phyloP scores from a whole-genome alignment of 2,113 vertebrate species.

The Salvelinus alpinus region DNA sequence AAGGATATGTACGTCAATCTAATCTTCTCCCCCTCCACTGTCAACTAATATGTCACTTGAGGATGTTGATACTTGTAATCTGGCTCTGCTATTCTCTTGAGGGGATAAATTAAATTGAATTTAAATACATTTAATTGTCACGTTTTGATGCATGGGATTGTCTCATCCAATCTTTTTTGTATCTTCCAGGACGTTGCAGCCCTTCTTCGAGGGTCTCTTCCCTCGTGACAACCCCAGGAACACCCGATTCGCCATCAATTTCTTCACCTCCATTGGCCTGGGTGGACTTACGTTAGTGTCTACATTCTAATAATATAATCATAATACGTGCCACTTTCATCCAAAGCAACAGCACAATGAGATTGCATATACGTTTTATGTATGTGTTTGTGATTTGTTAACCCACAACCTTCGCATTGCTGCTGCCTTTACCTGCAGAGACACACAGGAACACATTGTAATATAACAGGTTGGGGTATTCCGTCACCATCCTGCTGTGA shows the following conservation, averaged over 20 bases:
- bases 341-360: too few relatives aligned
- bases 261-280: slow-evolving; percentile 98
- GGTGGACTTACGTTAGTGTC: slow-evolving; percentile 93
- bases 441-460: slow-evolving; percentile 79
- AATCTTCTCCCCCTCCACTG: not conserved
- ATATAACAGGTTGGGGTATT: not conserved
- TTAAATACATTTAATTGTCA: not conserved
- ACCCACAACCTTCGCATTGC: not conserved
- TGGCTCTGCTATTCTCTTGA: too few relatives aligned
- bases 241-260: slow-evolving; percentile 98
- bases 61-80: too few relatives aligned
- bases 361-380: slow-evolving; percentile 39
- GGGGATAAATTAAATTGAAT: too few relatives aligned
- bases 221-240: slow-evolving; percentile 97
- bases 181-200: slow-evolving; percentile 87
- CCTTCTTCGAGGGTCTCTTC: slow-evolving; percentile 93
- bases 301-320: slow-evolving; percentile 59
- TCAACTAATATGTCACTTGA: not conserved
- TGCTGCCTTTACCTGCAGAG: slow-evolving; percentile 36
- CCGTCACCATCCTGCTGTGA: not conserved
- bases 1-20: slow-evolving; percentile 85
- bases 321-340: too few relatives aligned
- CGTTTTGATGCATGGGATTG: not conserved
- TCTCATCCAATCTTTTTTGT: slow-evolving; percentile 49
- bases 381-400: not conserved